Evolutionary conservation across 1,140 invertebrate species (phyloP), one percentile per base, ranked within the genome.

Genomic region (Rhynchophorus ferrugineus): DNA sequence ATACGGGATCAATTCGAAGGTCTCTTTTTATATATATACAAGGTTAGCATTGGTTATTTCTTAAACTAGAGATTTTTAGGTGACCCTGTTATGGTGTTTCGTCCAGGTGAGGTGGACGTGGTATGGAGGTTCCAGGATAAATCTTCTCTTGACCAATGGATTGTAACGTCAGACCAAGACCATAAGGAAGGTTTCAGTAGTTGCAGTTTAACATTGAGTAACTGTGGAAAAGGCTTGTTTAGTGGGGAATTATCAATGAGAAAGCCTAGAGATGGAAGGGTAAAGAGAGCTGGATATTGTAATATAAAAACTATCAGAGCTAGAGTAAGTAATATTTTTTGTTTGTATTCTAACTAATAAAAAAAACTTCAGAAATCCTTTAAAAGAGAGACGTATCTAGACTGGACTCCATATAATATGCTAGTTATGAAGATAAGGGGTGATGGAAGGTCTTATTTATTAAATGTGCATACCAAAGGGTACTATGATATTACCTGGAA

Each of bases 381-480:
- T 68, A 78, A 83, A 64, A 73, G 87, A 11, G 73, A 80, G 9
- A 33, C 72, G 8, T 76, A 76, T 20, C 81, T 78, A 61, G 77
- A 93, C 61, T 96, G 89, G 89, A 59, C 57, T 1, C 34, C 67
- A 1, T 96, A 91, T 63, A 94, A 89, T 43, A 89, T 89, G 62
- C 61, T 98, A 19, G 78, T 92, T 2, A 68, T 98, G 58, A 79
- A 85, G 71, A 72, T 95, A 0, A 75, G 92, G 64, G 95, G 95
- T 0, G 95, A 98, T 75, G 95, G 95, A 3, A 74, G 95, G 44
- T 78, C 78, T 3, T 98, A 97, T 68, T 66, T 84, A 54, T 63
- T 97, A 14, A 89, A 89, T 70, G 69, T 98, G 41, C 72, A 77
- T 33, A 78, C 76, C 0, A 75, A 79, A 55, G 82, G 82, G 9